phyloP scores from a whole-genome alignment of 2,113 vertebrate genomes.

The Columba janthina region DNA sequence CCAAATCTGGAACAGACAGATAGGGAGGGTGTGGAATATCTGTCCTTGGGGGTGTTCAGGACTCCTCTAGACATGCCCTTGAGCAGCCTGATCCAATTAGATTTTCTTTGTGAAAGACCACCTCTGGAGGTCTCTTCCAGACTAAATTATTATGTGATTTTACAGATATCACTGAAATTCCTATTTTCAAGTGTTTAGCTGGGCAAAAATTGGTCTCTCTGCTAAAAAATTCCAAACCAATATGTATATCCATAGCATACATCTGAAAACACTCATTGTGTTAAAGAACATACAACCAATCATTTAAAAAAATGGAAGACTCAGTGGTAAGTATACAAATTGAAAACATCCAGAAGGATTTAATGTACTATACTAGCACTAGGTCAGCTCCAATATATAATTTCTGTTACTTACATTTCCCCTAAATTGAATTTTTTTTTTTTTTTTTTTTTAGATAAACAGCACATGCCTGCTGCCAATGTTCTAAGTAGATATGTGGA shows the following conservation, averaged over 20 bases:
- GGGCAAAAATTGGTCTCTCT: background rate
- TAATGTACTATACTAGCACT: background rate
- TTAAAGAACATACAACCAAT: background rate
- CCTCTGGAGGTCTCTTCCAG: background rate
- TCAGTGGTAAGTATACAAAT: background rate
- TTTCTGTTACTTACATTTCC: background rate
- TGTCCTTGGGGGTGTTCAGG: background rate
- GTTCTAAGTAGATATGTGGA: constrained; percentile 6
- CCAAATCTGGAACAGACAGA: background rate
- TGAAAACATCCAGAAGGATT: background rate
- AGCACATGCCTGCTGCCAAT: background rate
- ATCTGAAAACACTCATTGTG: background rate
- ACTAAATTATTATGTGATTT: background rate
- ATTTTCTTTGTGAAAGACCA: background rate
- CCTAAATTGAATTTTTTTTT: background rate
- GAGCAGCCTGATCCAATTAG: background rate
- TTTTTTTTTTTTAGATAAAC: background rate
- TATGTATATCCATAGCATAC: background rate
- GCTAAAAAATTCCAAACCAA: background rate
- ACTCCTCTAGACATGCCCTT: background rate
- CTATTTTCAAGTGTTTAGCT: background rate
- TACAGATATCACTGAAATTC: background rate
- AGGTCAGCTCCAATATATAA: background rate
- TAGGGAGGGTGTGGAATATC: background rate
- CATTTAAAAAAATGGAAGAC: background rate